phyloP scores from a whole-genome alignment of 2,888 invertebrate species.

The Thereva unica region DNA sequence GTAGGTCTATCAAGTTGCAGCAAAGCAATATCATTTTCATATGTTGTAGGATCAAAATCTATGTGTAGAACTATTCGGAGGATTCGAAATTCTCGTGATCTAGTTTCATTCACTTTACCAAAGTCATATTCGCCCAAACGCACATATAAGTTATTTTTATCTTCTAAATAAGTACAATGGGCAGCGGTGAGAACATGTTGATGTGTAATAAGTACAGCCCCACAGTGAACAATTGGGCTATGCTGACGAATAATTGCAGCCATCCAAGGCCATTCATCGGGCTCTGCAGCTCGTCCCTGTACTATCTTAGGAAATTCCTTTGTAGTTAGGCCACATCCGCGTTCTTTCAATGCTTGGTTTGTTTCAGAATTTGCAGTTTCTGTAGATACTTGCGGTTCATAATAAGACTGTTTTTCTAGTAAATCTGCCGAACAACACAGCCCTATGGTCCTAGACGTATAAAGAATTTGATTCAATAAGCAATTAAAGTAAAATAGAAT shows the following conservation, averaged over 20 bases:
- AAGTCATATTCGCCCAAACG: constrained; percentile 85
- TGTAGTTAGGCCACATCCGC: constrained; percentile 57
- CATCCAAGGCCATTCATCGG: constrained; percentile 84
- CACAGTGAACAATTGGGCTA: constrained; percentile 68
- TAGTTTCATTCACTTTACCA: constrained; percentile 66
- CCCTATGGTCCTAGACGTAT: constrained; percentile 62
- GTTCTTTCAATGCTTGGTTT: constrained; percentile 45
- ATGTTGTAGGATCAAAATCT: constrained; percentile 68
- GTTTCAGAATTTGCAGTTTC: too few species aligned
- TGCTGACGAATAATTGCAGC: constrained; percentile 71
- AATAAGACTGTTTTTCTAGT: constrained; percentile 37
- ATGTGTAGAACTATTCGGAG: constrained; percentile 68
- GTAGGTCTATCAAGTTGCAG: constrained; percentile 69
- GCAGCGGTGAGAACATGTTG: constrained; percentile 69
- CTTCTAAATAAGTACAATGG: constrained; percentile 60
- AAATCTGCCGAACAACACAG: constrained; percentile 72
- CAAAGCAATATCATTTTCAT: constrained; percentile 78
- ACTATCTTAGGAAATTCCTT: constrained; percentile 61
- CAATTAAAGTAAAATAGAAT: background rate
- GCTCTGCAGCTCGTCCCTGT: constrained; percentile 68
- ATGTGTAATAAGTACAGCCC: constrained; percentile 79
- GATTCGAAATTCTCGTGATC: constrained; percentile 72
- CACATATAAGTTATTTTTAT: constrained; percentile 66
- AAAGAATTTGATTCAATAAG: too few species aligned
- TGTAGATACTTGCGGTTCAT: too few species aligned